A percentile compares a stretch with the other conserved stretches of the same genome.
Evolutionary conservation across 2,888 invertebrate genomes (phyloP).

Genomic region (Tupiocoris notatus): DNA sequence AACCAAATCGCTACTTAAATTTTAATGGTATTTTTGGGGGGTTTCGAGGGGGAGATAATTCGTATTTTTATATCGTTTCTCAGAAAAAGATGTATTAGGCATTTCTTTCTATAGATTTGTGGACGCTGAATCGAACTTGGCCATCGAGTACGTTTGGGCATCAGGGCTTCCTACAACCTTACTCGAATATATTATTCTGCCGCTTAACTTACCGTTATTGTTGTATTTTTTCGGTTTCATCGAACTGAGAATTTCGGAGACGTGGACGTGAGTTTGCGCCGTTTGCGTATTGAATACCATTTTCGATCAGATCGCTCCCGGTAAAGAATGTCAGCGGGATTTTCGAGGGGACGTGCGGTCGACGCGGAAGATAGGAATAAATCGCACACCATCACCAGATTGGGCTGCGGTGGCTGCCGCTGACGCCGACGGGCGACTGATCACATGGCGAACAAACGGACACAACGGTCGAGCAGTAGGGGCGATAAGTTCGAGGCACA

Average conservation of each 20-base stretch:
- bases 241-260: slow-evolving; percentile 20
- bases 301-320: too few relatives aligned
- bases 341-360: background rate
- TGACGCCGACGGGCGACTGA: background rate
- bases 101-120: too few relatives aligned
- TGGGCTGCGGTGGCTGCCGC: background rate
- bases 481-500: too few relatives aligned
- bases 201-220: background rate
- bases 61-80: background rate
- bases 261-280: slow-evolving; percentile 12
- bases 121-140: background rate
- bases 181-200: background rate
- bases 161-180: background rate
- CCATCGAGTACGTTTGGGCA: background rate
- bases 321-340: too few relatives aligned
- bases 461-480: too few relatives aligned
- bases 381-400: background rate
- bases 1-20: too few relatives aligned
- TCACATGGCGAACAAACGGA: background rate
- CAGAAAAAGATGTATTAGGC: too few relatives aligned
- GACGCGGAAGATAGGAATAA: background rate
- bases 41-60: too few relatives aligned
- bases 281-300: background rate
- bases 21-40: too few relatives aligned
- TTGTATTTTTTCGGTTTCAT: slow-evolving; percentile 2